Evolutionary conservation across 2,113 vertebrate species (phyloP).

Genomic region (Gymnobelideus leadbeateri): DNA sequence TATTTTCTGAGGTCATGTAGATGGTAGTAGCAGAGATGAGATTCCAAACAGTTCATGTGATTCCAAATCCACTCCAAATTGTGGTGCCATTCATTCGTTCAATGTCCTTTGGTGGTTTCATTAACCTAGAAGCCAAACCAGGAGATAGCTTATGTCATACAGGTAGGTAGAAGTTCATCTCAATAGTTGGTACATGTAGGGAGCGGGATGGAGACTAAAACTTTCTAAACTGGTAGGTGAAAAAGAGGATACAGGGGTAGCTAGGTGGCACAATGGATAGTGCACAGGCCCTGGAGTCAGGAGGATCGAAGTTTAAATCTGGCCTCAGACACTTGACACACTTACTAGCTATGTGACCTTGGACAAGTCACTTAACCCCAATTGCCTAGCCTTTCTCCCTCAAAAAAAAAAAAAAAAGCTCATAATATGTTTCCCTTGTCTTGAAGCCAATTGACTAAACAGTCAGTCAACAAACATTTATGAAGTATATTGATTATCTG

Average conservation of each 20-base stretch:
- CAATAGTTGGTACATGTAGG: no score
- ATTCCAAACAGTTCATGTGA: background rate
- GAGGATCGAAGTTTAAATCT: no score
- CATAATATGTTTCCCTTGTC: background rate
- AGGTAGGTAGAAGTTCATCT: background rate
- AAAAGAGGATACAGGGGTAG: background rate
- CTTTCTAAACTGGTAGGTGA: background rate
- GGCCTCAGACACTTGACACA: no score
- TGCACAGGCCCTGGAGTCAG: no score
- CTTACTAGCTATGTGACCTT: no score
- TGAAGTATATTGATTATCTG: background rate
- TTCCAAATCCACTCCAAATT: background rate
- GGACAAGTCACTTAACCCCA: no score
- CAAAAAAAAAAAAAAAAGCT: no score
- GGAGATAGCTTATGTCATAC: background rate
- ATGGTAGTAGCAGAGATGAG: background rate
- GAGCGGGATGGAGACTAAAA: background rate
- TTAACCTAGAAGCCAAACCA: background rate
- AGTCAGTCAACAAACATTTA: background rate
- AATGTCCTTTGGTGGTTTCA: background rate
- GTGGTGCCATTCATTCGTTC: background rate
- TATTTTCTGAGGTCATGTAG: background rate
- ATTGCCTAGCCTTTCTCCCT: no score
- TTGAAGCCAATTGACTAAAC: background rate
- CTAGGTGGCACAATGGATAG: no score